Percentiles rank a stretch among this genome's conserved stretches.
These are phyloP conservation scores for Thalassarche chlororhynchos DNA, from an alignment of 2,113 vertebrate genomes.

Conservation along the genomic window DNA sequence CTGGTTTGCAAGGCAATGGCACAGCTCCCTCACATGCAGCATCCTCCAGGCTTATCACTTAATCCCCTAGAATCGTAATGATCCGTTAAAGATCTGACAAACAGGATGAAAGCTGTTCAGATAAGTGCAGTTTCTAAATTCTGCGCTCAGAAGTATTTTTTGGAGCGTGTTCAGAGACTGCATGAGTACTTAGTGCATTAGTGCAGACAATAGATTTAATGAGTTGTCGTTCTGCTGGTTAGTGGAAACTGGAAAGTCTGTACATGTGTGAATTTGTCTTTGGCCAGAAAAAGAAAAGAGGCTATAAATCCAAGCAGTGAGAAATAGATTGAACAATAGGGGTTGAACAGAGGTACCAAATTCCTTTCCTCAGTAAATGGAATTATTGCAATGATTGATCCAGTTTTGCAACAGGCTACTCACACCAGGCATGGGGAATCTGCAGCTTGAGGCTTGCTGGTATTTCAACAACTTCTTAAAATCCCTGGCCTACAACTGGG, in stretches of 20 bases:
- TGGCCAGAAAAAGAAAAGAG: not conserved
- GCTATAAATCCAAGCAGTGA: not conserved
- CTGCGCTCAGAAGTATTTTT: not conserved
- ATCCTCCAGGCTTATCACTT: not conserved
- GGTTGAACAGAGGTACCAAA: not conserved
- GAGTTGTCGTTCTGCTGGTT: not conserved
- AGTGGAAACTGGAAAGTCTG: not conserved
- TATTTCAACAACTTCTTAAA: not conserved
- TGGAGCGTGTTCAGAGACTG: not conserved
- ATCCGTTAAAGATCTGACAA: not conserved
- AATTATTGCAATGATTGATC: not conserved
- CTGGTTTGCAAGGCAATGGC: not conserved
- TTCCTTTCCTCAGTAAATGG: not conserved
- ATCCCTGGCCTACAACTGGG: not conserved
- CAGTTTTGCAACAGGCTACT: not conserved
- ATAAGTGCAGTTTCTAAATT: not conserved
- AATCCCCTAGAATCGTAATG: not conserved
- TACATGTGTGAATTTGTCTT: not conserved
- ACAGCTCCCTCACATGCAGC: not conserved
- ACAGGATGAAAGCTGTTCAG: not conserved
- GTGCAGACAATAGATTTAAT: not conserved
- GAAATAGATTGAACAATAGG: not conserved
- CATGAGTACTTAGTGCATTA: not conserved
- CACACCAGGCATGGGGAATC: not conserved
- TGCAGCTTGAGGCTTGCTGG: not conserved